Percentiles rank a stretch among this genome's conserved stretches.
These are phyloP conservation scores for Pteronotus mesoamericanus DNA, from an alignment of 2,797 vertebrate genomes.

Conservation along the genomic window DNA sequence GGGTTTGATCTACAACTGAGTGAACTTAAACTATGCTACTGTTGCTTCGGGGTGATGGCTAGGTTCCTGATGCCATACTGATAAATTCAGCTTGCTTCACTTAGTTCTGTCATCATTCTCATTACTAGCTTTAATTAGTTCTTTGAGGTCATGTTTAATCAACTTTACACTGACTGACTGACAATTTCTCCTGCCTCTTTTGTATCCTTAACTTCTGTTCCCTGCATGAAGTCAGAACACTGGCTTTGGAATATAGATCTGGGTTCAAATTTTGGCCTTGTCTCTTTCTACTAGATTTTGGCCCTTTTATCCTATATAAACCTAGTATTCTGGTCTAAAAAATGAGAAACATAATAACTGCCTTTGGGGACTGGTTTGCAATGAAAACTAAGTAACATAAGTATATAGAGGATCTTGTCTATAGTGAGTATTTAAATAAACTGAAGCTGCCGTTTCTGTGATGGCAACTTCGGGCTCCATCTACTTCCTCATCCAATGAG, in stretches of 20 bases:
- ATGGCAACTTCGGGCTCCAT: neutral
- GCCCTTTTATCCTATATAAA: neutral
- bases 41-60: neutral
- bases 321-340: neutral
- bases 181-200: neutral
- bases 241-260: neutral
- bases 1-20: neutral
- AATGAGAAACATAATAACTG: neutral
- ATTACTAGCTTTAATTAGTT: slow-evolving; percentile 37
- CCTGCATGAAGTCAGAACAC: neutral
- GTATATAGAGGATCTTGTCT: neutral
- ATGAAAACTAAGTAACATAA: neutral
- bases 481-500: neutral
- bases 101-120: neutral
- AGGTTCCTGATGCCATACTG: neutral
- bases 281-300: neutral
- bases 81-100: neutral
- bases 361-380: neutral
- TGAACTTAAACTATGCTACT: neutral
- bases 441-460: neutral
- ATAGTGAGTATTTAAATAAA: neutral
- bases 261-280: neutral
- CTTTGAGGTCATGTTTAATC: slow-evolving; percentile 44
- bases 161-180: neutral
- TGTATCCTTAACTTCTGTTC: neutral